Evolutionary conservation across 2,113 vertebrate species (phyloP).

Genomic region (Rousettus leschenaultii): DNA sequence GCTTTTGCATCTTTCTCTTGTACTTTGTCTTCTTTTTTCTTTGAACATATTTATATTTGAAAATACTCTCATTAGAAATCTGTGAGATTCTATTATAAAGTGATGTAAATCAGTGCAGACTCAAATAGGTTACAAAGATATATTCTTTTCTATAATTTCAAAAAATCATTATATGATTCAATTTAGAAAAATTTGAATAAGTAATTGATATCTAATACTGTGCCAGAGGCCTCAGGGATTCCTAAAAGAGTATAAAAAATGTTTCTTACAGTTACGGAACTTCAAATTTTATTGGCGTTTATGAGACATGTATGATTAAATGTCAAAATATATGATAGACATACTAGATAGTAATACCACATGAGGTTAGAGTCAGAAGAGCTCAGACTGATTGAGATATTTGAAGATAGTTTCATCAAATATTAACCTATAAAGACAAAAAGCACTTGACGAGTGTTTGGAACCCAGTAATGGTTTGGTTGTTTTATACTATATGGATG

Average conservation of each 20-base stretch:
- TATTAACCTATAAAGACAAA: not conserved
- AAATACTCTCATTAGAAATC: not conserved
- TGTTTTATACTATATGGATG: not conserved
- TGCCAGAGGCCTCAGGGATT: not conserved
- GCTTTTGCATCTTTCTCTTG: not conserved
- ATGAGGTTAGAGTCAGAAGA: not conserved
- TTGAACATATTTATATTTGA: not conserved
- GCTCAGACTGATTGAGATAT: not conserved
- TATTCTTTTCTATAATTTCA: conserved; percentile 20
- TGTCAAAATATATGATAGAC: conserved; percentile 23
- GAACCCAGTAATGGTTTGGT: not conserved
- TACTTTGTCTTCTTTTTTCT: not conserved
- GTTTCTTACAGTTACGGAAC: not conserved
- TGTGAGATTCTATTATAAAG: conserved; percentile 24
- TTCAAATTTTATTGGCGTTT: conserved; percentile 27
- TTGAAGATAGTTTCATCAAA: not conserved
- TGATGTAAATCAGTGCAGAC: conserved; percentile 35
- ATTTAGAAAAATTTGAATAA: conserved; percentile 58
- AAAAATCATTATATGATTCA: conserved; percentile 58
- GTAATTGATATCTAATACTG: conserved; percentile 8
- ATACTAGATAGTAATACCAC: not conserved
- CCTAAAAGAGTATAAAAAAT: not conserved
- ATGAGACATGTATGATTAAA: conserved; percentile 25
- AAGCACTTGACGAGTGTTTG: not conserved
- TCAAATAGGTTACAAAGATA: not conserved